phyloP scores from a whole-genome alignment of 2,888 invertebrate genomes.

The Lacanobia oleracea region DNA sequence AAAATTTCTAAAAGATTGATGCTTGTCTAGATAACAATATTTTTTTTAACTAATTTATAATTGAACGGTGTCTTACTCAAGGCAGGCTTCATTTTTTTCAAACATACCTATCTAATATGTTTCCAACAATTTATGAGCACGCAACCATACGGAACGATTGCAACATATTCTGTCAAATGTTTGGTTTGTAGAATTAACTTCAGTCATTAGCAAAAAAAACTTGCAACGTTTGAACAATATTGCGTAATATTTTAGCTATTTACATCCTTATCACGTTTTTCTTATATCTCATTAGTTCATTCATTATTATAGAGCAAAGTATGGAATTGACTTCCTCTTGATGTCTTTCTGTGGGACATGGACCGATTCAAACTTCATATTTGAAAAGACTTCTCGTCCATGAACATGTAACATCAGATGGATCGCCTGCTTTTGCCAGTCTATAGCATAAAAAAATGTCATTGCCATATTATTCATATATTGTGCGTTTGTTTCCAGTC shows the following conservation, averaged over 20 bases:
- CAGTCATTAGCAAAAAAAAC: slow-evolving; percentile 10
- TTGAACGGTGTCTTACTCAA: slow-evolving; percentile 11
- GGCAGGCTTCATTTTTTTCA: slow-evolving; percentile 5
- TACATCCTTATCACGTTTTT: slow-evolving; percentile 19
- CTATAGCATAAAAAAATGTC: neutral
- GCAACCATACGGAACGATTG: slow-evolving; percentile 50
- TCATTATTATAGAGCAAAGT: neutral
- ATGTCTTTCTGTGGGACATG: too few species aligned
- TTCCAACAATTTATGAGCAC: slow-evolving; percentile 42
- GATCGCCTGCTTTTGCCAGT: neutral
- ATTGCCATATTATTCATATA: neutral
- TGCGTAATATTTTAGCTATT: slow-evolving; percentile 49
- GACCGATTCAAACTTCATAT: too few species aligned
- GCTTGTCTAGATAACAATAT: neutral
- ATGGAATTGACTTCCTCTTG: neutral
- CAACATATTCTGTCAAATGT: slow-evolving; percentile 48
- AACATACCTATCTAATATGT: neutral
- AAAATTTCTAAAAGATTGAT: neutral
- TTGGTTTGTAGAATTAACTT: neutral
- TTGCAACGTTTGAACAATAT: slow-evolving; percentile 26
- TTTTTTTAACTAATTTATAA: neutral
- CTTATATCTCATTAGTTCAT: too few species aligned
- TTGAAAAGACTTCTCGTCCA: too few species aligned
- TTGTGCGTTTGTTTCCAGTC: neutral
- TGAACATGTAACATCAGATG: neutral